These are phyloP conservation scores for Teleogryllus occipitalis DNA, from an alignment of 1,140 invertebrate species.

Conservation along the genomic window DNA sequence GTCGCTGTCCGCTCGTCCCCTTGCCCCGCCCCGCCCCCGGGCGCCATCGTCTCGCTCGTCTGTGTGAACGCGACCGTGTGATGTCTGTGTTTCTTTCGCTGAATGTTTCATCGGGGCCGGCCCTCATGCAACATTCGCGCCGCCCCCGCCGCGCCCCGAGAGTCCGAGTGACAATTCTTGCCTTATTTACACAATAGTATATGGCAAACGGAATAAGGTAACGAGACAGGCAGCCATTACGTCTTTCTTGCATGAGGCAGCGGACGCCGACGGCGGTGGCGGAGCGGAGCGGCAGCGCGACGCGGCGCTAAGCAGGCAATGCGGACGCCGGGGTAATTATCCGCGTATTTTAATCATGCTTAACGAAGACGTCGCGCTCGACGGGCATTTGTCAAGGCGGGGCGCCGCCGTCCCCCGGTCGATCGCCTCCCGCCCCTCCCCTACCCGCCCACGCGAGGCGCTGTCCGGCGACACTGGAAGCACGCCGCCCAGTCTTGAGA, in stretches of 20 bases:
- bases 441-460: too few relatives aligned
- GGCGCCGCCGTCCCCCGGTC: neutral
- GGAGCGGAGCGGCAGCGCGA: too few relatives aligned
- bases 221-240: neutral
- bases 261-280: too few relatives aligned
- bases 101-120: neutral
- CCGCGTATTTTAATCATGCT: neutral
- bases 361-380: neutral
- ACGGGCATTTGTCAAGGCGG: neutral
- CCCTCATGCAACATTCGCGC: neutral
- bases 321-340: neutral
- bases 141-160: neutral
- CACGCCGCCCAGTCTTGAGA: too few relatives aligned
- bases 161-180: neutral
- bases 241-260: neutral
- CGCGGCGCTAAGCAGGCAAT: neutral
- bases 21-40: too few relatives aligned
- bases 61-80: neutral
- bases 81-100: slow-evolving; percentile 1
- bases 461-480: too few relatives aligned
- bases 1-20: neutral
- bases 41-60: neutral
- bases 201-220: neutral
- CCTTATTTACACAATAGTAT: neutral
- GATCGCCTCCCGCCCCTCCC: too few relatives aligned